Conservation (phyloP, 2,113 vertebrate species). For the Phaethon lepturus region DNA sequence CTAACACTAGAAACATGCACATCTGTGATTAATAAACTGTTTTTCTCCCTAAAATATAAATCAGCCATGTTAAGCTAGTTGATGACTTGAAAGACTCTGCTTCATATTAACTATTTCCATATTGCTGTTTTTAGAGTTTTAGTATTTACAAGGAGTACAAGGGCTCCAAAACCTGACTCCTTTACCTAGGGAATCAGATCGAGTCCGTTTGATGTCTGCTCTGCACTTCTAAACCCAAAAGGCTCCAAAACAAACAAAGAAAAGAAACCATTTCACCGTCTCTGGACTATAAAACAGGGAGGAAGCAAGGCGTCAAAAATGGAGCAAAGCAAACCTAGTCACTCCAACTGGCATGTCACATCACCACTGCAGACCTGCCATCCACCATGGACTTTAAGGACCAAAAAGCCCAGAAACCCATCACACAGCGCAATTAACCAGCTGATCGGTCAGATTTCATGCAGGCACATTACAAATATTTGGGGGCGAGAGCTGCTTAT, state of each 20-base stretch:
- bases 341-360: neutral
- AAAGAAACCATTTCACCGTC: neutral
- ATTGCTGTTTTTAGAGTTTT: neutral
- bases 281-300: neutral
- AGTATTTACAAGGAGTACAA: neutral
- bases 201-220: neutral
- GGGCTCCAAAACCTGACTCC: neutral
- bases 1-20: conserved; percentile 52
- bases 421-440: neutral
- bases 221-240: neutral
- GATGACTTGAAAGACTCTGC: conserved; percentile 41
- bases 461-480: neutral
- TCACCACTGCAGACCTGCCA: neutral
- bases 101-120: conserved; percentile 58
- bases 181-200: neutral
- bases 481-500: neutral
- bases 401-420: neutral
- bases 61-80: conserved; percentile 53
- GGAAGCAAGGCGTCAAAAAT: neutral
- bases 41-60: conserved; percentile 49
- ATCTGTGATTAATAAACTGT: conserved; percentile 73
- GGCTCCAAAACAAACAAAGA: neutral
- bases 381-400: neutral
- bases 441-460: neutral
- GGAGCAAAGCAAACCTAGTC: neutral